Base-by-base conservation (phyloP, 1,140 invertebrate genomes). In the Drosophila tropicalis region DNA sequence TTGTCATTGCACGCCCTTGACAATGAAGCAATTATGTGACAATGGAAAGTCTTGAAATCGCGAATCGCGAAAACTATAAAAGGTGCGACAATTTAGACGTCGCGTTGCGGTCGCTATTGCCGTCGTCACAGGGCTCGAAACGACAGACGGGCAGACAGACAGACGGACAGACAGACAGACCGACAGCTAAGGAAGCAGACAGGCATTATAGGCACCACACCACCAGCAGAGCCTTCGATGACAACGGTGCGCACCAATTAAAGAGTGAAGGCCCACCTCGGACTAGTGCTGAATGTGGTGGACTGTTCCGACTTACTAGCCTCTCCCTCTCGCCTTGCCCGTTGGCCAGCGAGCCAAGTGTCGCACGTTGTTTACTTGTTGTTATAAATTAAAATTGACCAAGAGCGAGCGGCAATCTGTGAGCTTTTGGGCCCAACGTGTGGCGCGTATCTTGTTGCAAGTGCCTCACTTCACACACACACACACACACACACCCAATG, bases 301-400 rank as follows among this genome's bases (percentile, higher is more conserved):
- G 19, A 47, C 9, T 15, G 57, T 51, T 70, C 72, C 51, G 22
- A 25, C 39, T 44, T 25, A 32, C 34, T 44, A 47, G 32, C 41
- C 34, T 1, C 34, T 25, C 54, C 57, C 25, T 29, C 32, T 60
- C 58, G 40, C 73, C 62, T 69, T 63, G 40, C 72, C 74, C 70
- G 62, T 71, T 22, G 12, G 41, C 61, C 34, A 36, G 36, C 12
- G 12, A 39, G n/a, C 36, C 36, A 44, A 63, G 61, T 63, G 61
- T 63, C 61, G 39, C 39, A 29, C 41, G 40, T 44, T 63, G 75
- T 77, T 68, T 9, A 76, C 74, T 77, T 72, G 75, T 77, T 77
- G 75, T 63, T 77, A 77, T 77, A 77, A 77, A 77, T 77, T 77
- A 75, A 77, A 77, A 77, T 77, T 77, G 74, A 77, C 74, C 75